Evolutionary conservation across 2,113 vertebrate genomes (phyloP), one percentile per base, ranked within the genome.

Genomic region (Scartelaos histophorus): DNA sequence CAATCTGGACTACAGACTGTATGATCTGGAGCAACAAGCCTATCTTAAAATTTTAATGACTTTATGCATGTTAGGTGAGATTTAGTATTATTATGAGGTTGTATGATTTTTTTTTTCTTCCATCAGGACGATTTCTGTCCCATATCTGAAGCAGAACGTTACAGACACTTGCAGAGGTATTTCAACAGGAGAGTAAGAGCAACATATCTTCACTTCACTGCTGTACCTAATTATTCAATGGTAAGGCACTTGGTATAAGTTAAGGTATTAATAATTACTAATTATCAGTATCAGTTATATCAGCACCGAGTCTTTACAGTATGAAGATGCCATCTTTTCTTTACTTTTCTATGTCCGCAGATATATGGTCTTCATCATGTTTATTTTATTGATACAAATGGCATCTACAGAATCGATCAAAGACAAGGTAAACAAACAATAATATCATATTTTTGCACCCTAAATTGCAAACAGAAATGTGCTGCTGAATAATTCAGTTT

Each of bases 381-480:
- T 43, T 99, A 98, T 86, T 95, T 94, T 78, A 90, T 95, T 86
- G 94, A 97, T 76, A 89, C 90, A 13, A 93, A 94, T 74, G 93
- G 93, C 70, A 89, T 99, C 89, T 96, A 95, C 90, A 90, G 91
- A 81, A 73, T 77, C 53, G 75, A 86, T 65, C 79, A 62, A 38
- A 85, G 62, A 83, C 82, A 91, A 70, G 91, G 97, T 98, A 94
- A 90, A 81, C 5, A 62, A 21, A 62, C 11, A 5, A 64, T 61
- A 15, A 34, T 61, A 16, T 29, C 25, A 34, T 61, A 34, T 15
- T 3, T 34, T 61, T 61, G 15, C 15, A 34, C 56, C 22, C 7
- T 53, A 54, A 54, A 10, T 51, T 51, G 1, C 12, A 25, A 58
- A 15, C 49, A 51, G 17, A 7, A 6, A 5, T 19, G n/a, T 12